Evolutionary conservation across 2,888 invertebrate species (phyloP), one percentile per base, ranked within the genome.

Genomic region (Plutella xylostella): DNA sequence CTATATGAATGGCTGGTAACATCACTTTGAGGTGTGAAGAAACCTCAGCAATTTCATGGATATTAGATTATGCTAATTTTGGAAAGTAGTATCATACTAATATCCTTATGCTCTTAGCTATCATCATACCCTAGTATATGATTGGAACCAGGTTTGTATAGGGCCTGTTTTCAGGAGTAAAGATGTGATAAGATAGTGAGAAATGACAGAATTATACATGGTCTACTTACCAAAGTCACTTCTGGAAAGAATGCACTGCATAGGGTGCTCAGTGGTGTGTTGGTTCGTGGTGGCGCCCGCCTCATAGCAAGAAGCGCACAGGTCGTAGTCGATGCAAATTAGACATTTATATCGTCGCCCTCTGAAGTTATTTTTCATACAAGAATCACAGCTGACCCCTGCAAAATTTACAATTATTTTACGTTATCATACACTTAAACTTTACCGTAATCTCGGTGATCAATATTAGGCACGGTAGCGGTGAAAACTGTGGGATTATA

Each of bases 361-460:
- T 82, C 94, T 90, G 82, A 98, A 98, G 85, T 98, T 97, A 75
- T 94, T 94, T 87, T 96, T 96, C 83, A 96, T 89, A 89, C 98
- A 98, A 72, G 96, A 95, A 91, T 98, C 98, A 90, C 98, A 98
- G 89, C 97, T 98, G 73, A 98, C 98, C 87, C 98, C 98, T 96
- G 76, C 59, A 87, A 86, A 63, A 22, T 58, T 68, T 69, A 77
- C 68, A 70, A 73, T 51, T 60, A 15, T 61, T 60, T 60, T 18
- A 63, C 55, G 61, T 67, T 56, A 63, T 65, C 58, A 65, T 53
- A 37, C 48, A 43, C 43, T 19, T 18, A 51, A 44, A 45, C 45
- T 21, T 47, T 53, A 31, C n/a, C 50, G n/a, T 28, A 28, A 28
- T 12, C 28, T 28, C n/a, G n/a, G 33, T 6, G 25, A 33, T 33